phyloP scores from a whole-genome alignment of 2,113 vertebrate species.

The Hypomesus transpacificus region DNA sequence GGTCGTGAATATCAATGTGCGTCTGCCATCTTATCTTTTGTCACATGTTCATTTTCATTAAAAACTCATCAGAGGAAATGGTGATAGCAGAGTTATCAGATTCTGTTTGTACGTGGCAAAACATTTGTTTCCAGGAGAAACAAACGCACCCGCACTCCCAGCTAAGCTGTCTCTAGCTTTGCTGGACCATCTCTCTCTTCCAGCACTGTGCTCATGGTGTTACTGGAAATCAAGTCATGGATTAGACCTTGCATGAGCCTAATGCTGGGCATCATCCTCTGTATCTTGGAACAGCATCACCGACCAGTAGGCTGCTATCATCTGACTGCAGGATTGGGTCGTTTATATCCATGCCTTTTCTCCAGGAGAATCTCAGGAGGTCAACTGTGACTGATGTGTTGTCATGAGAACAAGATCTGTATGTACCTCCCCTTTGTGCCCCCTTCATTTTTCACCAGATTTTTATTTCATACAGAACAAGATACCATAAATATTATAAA shows the following conservation, averaged over 20 bases:
- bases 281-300: background rate
- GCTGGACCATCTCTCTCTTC: no score
- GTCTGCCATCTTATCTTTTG: background rate
- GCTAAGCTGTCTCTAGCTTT: background rate
- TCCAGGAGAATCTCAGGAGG: background rate
- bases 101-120: background rate
- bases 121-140: background rate
- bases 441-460: background rate
- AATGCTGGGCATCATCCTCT: no score
- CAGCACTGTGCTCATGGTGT: no score
- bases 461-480: background rate
- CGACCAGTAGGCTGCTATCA: background rate
- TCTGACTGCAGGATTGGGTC: background rate
- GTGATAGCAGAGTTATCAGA: background rate
- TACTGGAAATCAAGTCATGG: no score
- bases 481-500: background rate
- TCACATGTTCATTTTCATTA: background rate
- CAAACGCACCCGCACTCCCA: no score
- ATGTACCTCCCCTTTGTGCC: background rate
- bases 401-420: background rate
- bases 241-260: no score
- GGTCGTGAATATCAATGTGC: background rate
- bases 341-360: background rate
- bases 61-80: background rate
- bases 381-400: background rate